phyloP scores from a whole-genome alignment of 2,888 invertebrate species.

The Nematopogon swammerdamellus region DNA sequence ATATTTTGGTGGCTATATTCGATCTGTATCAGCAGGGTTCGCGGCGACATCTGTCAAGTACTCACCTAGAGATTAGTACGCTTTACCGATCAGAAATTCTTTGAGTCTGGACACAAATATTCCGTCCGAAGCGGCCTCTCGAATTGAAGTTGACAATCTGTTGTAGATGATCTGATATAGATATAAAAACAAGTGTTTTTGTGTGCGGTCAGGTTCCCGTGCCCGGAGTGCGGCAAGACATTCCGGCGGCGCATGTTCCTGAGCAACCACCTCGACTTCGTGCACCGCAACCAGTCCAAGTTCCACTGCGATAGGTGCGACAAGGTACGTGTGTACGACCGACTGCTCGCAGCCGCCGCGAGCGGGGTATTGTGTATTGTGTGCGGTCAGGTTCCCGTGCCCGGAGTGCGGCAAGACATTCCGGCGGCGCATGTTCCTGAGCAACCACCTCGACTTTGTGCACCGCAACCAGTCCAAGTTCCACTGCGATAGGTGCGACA shows the following conservation, averaged over 20 bases:
- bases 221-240: slow-evolving; percentile 16
- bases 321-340: slow-evolving; percentile 13
- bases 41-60: too few relatives aligned
- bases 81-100: too few relatives aligned
- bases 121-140: too few relatives aligned
- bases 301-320: slow-evolving; percentile 18
- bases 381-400: not conserved
- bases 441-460: not conserved
- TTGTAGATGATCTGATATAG: not conserved
- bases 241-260: slow-evolving; percentile 17
- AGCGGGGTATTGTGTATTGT: not conserved
- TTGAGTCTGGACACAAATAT: too few relatives aligned
- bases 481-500: not conserved
- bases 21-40: too few relatives aligned
- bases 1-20: too few relatives aligned
- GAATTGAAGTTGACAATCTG: too few relatives aligned
- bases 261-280: slow-evolving; percentile 21
- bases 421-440: not conserved
- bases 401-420: not conserved
- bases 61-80: too few relatives aligned
- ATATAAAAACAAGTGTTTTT: not conserved
- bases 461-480: not conserved
- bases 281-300: slow-evolving; percentile 19
- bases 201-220: slow-evolving; percentile 9
- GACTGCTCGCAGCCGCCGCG: not conserved